A percentile compares a stretch with the other conserved stretches of the same genome.
phyloP scores from a whole-genome alignment of 2,797 vertebrate genomes.

The Tauraco hartlaubi region DNA sequence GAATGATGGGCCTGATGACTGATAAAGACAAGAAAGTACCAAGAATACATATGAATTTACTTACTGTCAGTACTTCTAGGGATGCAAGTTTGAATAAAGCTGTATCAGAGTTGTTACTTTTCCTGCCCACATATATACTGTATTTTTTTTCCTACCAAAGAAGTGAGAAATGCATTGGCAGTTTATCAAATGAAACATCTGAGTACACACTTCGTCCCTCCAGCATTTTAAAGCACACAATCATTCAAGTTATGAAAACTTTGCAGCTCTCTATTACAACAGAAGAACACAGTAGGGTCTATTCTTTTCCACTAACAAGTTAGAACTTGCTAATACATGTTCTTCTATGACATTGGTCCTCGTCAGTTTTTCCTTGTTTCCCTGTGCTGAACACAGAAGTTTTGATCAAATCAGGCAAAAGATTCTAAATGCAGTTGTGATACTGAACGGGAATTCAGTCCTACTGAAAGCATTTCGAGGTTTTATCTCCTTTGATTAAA shows the following conservation, averaged over 20 bases:
- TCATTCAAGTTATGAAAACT: background rate
- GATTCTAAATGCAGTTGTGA: background rate
- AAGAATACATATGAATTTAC: background rate
- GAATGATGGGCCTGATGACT: constrained; percentile 14
- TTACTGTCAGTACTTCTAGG: background rate
- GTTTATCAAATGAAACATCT: constrained; percentile 12
- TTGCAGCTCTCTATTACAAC: background rate
- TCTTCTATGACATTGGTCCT: background rate
- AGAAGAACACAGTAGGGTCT: background rate
- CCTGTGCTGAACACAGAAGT: background rate
- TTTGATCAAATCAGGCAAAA: background rate
- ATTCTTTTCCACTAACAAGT: background rate
- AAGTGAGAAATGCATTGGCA: background rate
- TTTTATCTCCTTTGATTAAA: background rate
- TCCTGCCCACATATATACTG: background rate
- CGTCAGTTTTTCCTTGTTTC: background rate
- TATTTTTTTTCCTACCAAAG: background rate
- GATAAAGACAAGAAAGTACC: constrained; percentile 3
- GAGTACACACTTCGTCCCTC: background rate
- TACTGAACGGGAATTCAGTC: background rate
- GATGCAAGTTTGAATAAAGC: background rate
- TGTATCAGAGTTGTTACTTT: background rate
- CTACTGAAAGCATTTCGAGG: background rate
- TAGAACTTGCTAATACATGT: background rate
- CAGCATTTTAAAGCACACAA: background rate